Percentiles rank a stretch among this genome's conserved stretches.
Conservation (phyloP, 2,113 vertebrate species). For the Aptenodytes patagonicus region DNA sequence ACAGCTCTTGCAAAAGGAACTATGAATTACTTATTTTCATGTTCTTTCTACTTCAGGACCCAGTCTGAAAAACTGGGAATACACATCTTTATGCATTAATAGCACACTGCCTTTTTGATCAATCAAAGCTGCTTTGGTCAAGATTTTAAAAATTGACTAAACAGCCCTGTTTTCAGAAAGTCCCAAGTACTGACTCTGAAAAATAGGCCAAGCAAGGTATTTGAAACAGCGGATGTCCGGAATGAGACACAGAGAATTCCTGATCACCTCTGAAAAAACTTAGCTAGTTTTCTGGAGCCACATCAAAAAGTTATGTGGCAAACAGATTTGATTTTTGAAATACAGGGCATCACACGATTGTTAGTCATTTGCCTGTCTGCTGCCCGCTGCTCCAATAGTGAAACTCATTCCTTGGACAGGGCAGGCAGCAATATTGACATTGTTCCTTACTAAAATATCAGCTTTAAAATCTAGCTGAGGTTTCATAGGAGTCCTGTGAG, state of each 20-base stretch:
- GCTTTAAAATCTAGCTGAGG: neutral
- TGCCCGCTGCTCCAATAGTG: neutral
- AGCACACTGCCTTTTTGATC: neutral
- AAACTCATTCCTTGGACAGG: neutral
- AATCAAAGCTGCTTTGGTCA: neutral
- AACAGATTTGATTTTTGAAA: neutral
- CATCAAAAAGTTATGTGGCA: neutral
- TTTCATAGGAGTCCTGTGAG: neutral
- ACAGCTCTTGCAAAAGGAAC: neutral
- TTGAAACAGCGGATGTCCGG: neutral
- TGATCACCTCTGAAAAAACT: neutral
- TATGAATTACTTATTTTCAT: neutral
- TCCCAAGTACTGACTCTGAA: neutral
- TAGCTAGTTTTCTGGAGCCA: neutral
- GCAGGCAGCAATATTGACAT: neutral
- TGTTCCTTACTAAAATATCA: neutral
- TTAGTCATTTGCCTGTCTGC: neutral
- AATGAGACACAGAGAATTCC: neutral
- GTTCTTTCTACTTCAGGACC: neutral
- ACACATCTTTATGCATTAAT: neutral
- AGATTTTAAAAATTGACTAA: neutral
- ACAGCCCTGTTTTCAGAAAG: neutral
- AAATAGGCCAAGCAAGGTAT: neutral
- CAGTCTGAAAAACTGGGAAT: neutral
- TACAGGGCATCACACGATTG: neutral